Percentiles rank a stretch among this genome's conserved stretches.
Evolutionary conservation across 1,140 invertebrate genomes (phyloP).

Genomic region (Bombus confusus): DNA sequence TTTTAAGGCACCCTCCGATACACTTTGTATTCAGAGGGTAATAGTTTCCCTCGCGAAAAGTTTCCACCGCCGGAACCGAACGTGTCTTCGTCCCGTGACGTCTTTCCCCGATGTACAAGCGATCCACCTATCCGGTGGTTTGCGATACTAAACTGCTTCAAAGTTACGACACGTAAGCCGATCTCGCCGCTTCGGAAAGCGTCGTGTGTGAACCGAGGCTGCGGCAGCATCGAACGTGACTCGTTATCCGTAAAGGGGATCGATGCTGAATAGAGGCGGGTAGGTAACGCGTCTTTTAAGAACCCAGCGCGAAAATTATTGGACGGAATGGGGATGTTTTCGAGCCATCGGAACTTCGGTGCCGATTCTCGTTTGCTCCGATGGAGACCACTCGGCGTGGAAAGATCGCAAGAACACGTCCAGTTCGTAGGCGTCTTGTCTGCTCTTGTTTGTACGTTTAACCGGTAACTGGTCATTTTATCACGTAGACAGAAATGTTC

Average conservation of each 20-base stretch:
- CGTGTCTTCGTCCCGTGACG: conserved; percentile 10
- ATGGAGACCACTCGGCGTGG: background rate
- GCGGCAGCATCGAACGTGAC: conserved; percentile 72
- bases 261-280: conserved; percentile 63
- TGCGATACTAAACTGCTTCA: conserved; percentile 70
- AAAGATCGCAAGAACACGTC: background rate
- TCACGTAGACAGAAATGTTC: background rate
- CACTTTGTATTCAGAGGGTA: background rate
- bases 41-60: background rate
- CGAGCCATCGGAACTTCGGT: background rate
- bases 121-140: conserved; percentile 63
- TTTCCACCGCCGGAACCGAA: background rate
- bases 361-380: background rate
- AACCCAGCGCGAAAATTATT: conserved; percentile 21
- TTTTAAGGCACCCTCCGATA: background rate
- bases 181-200: conserved; percentile 55
- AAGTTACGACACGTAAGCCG: conserved; percentile 76
- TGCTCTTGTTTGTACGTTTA: background rate
- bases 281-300: conserved; percentile 49
- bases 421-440: background rate
- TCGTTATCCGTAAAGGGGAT: conserved; percentile 74
- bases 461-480: background rate
- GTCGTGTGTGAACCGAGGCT: conserved; percentile 49
- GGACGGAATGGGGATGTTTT: background rate
- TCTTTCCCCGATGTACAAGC: conserved; percentile 42